Evolutionary conservation across 1,140 invertebrate species (phyloP).

Genomic region (Leptonema lineaticorne): DNA sequence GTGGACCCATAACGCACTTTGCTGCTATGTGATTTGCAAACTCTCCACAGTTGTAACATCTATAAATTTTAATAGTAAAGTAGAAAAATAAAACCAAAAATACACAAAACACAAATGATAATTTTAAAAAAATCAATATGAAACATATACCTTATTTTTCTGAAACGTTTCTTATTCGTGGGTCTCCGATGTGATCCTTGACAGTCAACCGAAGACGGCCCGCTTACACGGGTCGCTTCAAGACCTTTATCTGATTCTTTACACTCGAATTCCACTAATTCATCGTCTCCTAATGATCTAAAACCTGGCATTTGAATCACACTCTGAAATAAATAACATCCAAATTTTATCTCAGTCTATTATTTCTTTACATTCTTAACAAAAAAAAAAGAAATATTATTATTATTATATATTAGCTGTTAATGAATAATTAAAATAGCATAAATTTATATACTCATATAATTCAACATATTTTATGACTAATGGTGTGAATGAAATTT

Average conservation of each 20-base stretch:
- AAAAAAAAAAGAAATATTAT: too few species aligned
- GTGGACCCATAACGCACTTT: constrained; percentile 80
- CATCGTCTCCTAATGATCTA: constrained; percentile 81
- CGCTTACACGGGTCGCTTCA: constrained; percentile 81
- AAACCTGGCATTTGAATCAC: constrained; percentile 88
- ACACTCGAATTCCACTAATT: constrained; percentile 84
- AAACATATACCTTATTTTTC: constrained; percentile 72
- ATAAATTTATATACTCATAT: too few species aligned
- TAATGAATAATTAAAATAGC: too few species aligned
- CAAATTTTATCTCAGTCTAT: too few species aligned
- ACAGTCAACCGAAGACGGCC: constrained; percentile 72
- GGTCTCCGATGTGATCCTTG: constrained; percentile 76
- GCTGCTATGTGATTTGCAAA: constrained; percentile 88
- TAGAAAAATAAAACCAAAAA: neutral
- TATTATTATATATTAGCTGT: too few species aligned
- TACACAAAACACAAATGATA: neutral
- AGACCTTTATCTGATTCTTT: constrained; percentile 80
- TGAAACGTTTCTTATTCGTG: constrained; percentile 74
- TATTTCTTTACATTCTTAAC: too few species aligned
- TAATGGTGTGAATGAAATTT: too few species aligned
- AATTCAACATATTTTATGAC: too few species aligned
- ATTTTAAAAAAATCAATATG: neutral
- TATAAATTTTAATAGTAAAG: constrained; percentile 45
- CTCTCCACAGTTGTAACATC: constrained; percentile 90
- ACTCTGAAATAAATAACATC: constrained; percentile 69